These are phyloP conservation scores for Bombus ignitus DNA, from an alignment of 1,140 invertebrate genomes.

Conservation along the genomic window DNA sequence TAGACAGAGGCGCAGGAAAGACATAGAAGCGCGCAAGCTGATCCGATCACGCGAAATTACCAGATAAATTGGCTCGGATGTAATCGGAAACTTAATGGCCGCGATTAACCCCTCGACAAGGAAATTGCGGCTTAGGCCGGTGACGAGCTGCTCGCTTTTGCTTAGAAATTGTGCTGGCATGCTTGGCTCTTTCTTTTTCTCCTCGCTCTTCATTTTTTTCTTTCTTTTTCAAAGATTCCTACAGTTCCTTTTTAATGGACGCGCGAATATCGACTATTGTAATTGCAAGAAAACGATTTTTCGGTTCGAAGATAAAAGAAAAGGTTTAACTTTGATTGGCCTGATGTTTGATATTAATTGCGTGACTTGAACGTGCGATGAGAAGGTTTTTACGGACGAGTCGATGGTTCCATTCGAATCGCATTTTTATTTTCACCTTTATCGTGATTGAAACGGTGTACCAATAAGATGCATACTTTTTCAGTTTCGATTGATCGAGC, in stretches of 20 bases:
- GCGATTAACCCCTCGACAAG: constrained; percentile 41
- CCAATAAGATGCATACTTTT: not conserved
- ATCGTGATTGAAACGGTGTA: not conserved
- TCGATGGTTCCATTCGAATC: not conserved
- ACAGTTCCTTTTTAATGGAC: too few relatives aligned
- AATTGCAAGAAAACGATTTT: not conserved
- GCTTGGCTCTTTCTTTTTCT: too few relatives aligned
- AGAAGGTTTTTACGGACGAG: not conserved
- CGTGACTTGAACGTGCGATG: too few relatives aligned
- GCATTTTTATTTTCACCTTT: not conserved
- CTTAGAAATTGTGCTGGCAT: not conserved
- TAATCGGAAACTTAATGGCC: constrained; percentile 45
- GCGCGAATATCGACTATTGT: too few relatives aligned
- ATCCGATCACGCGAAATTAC: constrained; percentile 49
- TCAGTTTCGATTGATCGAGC: not conserved
- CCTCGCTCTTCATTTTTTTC: not conserved
- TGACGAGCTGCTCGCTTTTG: constrained; percentile 30
- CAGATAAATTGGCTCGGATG: constrained; percentile 51
- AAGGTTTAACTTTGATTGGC: too few relatives aligned
- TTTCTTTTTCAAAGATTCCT: not conserved
- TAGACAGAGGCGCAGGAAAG: not conserved
- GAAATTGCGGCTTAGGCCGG: constrained; percentile 28
- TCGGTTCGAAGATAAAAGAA: too few relatives aligned
- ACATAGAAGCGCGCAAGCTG: not conserved
- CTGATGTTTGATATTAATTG: not conserved